Evolutionary conservation across 2,797 vertebrate genomes (phyloP), one percentile per base, ranked within the genome.

Genomic region (Gobio occitaniae): DNA sequence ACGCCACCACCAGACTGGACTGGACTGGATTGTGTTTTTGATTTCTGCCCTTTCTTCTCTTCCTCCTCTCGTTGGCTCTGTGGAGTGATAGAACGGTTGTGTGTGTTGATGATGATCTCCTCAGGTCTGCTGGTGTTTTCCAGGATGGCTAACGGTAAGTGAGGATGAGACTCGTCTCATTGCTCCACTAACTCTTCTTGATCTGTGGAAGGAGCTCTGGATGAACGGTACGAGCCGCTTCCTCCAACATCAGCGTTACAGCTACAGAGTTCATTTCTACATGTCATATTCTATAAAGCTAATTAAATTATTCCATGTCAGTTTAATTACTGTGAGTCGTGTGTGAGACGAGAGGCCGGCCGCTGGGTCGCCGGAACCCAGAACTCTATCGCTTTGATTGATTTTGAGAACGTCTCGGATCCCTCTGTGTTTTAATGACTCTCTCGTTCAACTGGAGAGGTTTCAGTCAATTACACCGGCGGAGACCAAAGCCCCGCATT

Each of bases 1-100:
- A 86, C 47, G 84, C 84, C 87, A 85, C 84, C 15, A 83, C 77
- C 80, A 89, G 84, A 89, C 86, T 89, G 87, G 86, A 87, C 16
- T 78, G 82, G 79, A 84, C 77, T 2, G 32, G 32, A 32, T 80
- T 84, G 66, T 84, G 70, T 77, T 88, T 77, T 36, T 63, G 44
- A 80, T 65, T 38, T 68, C 38, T 12, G 36, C 68, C 78, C 61
- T 13, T 44, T 36, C n/a, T 32, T 63, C 32, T 12, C 29, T 82
- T 54, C 78, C 19, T 82, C 9, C 47, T 72, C 32, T n/a, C n/a
- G n/a, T n/a, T n/a, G n/a, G n/a, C n/a, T 11, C 41, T 78, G 13
- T 80, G 25, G 32, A 52, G 48, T 50, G 10, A 48, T 48, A 4
- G 3, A 50, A 13, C 48, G 56, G 56, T 75, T 63, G 41, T 75